A percentile compares a stretch with the other conserved stretches of the same genome.
These are phyloP conservation scores for Aspidapion aeneum DNA, from an alignment of 2,888 invertebrate species.

Conservation along the genomic window DNA sequence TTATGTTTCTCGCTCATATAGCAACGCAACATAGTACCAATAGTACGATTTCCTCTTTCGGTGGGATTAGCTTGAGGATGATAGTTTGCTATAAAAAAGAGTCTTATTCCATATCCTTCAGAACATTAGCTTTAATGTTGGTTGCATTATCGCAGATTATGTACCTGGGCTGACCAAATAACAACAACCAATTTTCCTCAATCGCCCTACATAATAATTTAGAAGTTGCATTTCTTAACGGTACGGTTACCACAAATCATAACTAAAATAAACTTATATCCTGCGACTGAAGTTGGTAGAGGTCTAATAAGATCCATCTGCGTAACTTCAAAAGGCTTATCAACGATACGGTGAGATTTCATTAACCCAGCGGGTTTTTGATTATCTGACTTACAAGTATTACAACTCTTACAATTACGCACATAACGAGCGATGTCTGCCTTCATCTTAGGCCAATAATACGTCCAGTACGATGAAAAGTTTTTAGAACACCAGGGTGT, in stretches of 20 bases:
- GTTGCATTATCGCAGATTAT: no score
- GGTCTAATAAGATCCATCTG: conserved; percentile 25
- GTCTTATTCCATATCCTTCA: no score
- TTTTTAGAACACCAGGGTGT: conserved; percentile 13
- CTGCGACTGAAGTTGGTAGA: conserved; percentile 14
- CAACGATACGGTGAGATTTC: conserved; percentile 8
- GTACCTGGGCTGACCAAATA: no score
- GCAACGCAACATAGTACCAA: conserved; percentile 33
- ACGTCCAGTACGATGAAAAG: not conserved
- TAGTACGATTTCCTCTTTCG: no score
- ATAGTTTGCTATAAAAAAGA: no score
- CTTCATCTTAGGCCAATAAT: not conserved
- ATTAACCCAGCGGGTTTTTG: conserved; percentile 16
- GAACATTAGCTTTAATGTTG: no score
- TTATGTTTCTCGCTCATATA: conserved; percentile 30
- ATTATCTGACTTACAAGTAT: conserved; percentile 12
- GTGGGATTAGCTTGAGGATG: no score
- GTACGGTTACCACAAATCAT: conserved; percentile 9
- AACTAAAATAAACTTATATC: conserved; percentile 18
- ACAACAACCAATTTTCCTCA: conserved; percentile 19
- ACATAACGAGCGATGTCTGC: not conserved
- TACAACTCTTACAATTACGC: not conserved
- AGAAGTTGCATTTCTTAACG: conserved; percentile 17
- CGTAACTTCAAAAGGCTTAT: conserved; percentile 20
- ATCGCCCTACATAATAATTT: conserved; percentile 1